Conservation (phyloP, 2,113 vertebrate species). For the Ochotona curzoniae region DNA sequence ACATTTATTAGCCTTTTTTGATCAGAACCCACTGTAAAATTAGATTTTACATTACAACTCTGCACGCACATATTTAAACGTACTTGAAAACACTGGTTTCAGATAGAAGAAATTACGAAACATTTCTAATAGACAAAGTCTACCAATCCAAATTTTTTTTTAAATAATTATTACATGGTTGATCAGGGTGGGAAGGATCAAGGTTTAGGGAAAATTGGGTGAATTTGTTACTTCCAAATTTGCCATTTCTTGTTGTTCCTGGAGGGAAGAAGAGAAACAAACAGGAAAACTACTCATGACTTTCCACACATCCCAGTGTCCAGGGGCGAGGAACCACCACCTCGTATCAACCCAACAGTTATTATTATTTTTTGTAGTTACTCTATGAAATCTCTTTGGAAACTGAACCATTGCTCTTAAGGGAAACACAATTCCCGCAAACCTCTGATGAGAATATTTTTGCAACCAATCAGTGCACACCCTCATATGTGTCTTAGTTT, state of each 20-base stretch:
- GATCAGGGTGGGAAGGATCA: too few species aligned
- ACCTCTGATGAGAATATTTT: not conserved
- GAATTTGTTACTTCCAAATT: too few species aligned
- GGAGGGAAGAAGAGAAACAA: too few species aligned
- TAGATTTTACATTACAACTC: constrained; percentile 26
- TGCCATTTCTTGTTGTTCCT: too few species aligned
- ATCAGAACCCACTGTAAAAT: constrained; percentile 27
- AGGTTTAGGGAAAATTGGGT: too few species aligned
- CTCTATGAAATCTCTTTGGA: constrained; percentile 6
- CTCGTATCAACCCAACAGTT: too few species aligned
- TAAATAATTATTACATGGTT: too few species aligned
- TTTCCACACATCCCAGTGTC: too few species aligned
- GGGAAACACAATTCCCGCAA: not conserved
- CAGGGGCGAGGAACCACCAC: too few species aligned
- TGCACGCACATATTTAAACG: constrained; percentile 20
- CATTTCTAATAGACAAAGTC: not conserved
- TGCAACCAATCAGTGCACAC: not conserved
- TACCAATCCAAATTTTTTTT: not conserved
- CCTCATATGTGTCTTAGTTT: not conserved
- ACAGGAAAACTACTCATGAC: too few species aligned
- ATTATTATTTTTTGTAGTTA: not conserved
- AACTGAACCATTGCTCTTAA: not conserved
- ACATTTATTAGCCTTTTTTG: not conserved
- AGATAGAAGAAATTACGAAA: constrained; percentile 15
- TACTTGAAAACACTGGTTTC: constrained; percentile 43